These are phyloP conservation scores for Akabosia matsudoensis DNA, from an alignment of 1,140 invertebrate genomes.

Conservation along the genomic window DNA sequence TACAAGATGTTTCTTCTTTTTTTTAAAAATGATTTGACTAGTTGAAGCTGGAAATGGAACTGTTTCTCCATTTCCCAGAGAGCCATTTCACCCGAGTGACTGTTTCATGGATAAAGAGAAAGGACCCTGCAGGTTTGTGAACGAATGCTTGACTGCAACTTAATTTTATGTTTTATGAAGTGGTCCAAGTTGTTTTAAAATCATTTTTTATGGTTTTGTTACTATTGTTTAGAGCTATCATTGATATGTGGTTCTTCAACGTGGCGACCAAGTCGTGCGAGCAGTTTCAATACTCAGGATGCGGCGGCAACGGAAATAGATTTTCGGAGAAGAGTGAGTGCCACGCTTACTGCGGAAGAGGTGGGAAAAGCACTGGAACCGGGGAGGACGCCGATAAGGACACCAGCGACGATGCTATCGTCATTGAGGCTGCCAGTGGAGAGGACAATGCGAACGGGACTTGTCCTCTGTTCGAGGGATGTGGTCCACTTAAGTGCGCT, in stretches of 20 bases:
- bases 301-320: slow-evolving; percentile 47
- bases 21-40: neutral
- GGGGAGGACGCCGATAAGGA: neutral
- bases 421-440: neutral
- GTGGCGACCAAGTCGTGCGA: slow-evolving; percentile 42
- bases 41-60: slow-evolving; percentile 16
- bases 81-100: slow-evolving; percentile 43
- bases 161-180: too few relatives aligned
- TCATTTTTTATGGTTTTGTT: too few relatives aligned
- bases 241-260: slow-evolving; percentile 45
- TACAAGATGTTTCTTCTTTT: neutral
- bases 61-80: neutral
- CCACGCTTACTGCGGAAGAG: neutral
- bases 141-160: too few relatives aligned
- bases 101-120: slow-evolving; percentile 39
- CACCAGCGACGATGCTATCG: neutral
- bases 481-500: slow-evolving; percentile 37
- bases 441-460: neutral
- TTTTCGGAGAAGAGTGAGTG: slow-evolving; percentile 25
- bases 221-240: slow-evolving; percentile 40
- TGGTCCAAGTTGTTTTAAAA: too few relatives aligned
- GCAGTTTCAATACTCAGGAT: slow-evolving; percentile 45
- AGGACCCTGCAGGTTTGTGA: slow-evolving; percentile 46
- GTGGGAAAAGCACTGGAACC: neutral
- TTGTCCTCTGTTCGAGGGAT: slow-evolving; percentile 43